Evolutionary conservation across 1,140 invertebrate species (phyloP).

Genomic region (Listronotus oregonensis): DNA sequence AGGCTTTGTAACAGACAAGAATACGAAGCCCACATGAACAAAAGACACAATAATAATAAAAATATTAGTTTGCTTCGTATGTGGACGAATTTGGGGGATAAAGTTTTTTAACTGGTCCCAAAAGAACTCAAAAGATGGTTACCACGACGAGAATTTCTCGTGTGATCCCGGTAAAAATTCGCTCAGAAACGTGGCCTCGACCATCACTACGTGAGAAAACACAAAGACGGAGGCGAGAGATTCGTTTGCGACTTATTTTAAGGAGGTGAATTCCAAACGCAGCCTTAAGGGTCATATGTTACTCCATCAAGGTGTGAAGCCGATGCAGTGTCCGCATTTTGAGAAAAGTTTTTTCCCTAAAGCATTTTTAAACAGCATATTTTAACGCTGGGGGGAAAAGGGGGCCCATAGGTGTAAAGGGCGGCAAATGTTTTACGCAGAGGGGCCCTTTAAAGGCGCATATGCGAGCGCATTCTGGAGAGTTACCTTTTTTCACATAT

Average conservation of each 20-base stretch:
- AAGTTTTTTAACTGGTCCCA: conserved; percentile 44
- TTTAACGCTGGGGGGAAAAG: conserved; percentile 72
- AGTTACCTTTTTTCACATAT: conserved; percentile 69
- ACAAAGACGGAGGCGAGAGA: conserved; percentile 29
- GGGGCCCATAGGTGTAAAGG: conserved; percentile 77
- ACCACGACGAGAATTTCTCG: conserved; percentile 42
- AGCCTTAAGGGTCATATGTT: conserved; percentile 45
- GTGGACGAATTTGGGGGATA: conserved; percentile 64
- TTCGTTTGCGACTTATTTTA: conserved; percentile 59
- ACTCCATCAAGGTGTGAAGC: conserved; percentile 51
- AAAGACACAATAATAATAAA: conserved; percentile 38
- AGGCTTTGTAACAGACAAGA: conserved; percentile 43
- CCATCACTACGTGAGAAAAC: conserved; percentile 35
- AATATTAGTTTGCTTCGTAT: conserved; percentile 49
- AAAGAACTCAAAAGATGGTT: conserved; percentile 42
- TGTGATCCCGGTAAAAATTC: conserved; percentile 55
- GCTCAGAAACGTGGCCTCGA: conserved; percentile 53
- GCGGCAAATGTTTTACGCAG: conserved; percentile 74
- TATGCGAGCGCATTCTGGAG: conserved; percentile 75
- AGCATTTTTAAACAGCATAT: conserved; percentile 77
- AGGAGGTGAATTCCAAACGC: conserved; percentile 50
- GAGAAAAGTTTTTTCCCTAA: conserved; percentile 66
- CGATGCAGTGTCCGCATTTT: conserved; percentile 50
- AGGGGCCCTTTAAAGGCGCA: conserved; percentile 56
- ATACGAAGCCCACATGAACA: conserved; percentile 40